Evolutionary conservation across 2,888 invertebrate genomes (phyloP).

Genomic region (Chloroclysta siterata): DNA sequence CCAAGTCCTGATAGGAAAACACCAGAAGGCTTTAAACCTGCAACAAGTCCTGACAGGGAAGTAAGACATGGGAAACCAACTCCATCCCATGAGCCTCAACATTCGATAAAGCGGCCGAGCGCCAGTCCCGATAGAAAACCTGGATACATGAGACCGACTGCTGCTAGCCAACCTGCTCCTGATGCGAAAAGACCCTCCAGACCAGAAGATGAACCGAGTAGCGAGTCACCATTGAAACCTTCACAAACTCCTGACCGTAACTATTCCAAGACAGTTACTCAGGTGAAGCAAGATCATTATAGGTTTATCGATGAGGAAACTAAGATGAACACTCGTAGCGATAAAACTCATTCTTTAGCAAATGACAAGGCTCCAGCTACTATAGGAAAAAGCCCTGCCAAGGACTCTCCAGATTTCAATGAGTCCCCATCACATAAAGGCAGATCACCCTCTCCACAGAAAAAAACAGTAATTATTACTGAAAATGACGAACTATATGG

Average conservation of each 20-base stretch:
- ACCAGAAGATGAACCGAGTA: conserved; percentile 46
- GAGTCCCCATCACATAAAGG: conserved; percentile 38
- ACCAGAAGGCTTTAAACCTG: conserved; percentile 21
- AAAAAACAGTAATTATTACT: conserved; percentile 52
- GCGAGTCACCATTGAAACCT: conserved; percentile 49
- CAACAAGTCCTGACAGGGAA: conserved; percentile 46
- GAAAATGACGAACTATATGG: conserved; percentile 38
- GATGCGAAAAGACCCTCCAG: conserved; percentile 40
- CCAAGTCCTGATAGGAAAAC: conserved; percentile 53
- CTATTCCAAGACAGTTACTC: conserved; percentile 43
- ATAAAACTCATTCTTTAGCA: conserved; percentile 40
- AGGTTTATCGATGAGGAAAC: conserved; percentile 76
- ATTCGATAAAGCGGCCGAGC: conserved; percentile 33
- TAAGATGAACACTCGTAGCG: conserved; percentile 62
- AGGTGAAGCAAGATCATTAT: conserved; percentile 64
- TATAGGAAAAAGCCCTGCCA: conserved; percentile 45
- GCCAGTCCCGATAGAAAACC: conserved; percentile 57
- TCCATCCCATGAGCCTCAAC: conserved; percentile 24
- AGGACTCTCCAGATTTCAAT: conserved; percentile 45
- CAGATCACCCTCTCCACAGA: conserved; percentile 60
- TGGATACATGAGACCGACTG: conserved; percentile 64
- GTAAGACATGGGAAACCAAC: conserved; percentile 33
- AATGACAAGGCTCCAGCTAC: conserved; percentile 48
- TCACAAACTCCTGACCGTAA: conserved; percentile 51
- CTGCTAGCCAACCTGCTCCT: conserved; percentile 47